These are phyloP conservation scores for Sycobia sp. DNA, from an alignment of 1,140 invertebrate species.

Conservation along the genomic window DNA sequence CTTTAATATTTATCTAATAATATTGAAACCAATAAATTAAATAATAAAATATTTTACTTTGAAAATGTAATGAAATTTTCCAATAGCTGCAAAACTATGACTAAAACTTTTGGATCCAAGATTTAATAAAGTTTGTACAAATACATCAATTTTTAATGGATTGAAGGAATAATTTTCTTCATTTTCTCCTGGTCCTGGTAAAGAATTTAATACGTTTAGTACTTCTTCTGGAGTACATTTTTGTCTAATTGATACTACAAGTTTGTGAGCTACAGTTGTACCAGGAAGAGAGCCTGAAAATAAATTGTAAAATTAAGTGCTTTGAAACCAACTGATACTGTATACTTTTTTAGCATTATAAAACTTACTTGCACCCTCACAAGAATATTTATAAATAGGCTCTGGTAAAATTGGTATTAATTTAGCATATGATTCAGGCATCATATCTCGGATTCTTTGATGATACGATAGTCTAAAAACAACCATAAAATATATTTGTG, in stretches of 20 bases:
- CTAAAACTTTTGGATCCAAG: conserved; percentile 96
- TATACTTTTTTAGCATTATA: too few species aligned
- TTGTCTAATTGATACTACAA: conserved; percentile 83
- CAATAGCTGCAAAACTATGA: conserved; percentile 96
- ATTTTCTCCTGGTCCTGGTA: conserved; percentile 79
- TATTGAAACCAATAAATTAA: neutral
- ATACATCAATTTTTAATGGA: conserved; percentile 94
- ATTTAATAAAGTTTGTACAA: conserved; percentile 92
- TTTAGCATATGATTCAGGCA: conserved; percentile 84
- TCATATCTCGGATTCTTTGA: conserved; percentile 89
- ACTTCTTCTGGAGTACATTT: conserved; percentile 91
- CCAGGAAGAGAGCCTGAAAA: conserved; percentile 78
- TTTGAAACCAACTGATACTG: too few species aligned
- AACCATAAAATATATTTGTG: neutral
- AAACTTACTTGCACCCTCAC: conserved; percentile 78
- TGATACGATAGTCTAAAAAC: conserved; percentile 85
- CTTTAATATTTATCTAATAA: too few species aligned
- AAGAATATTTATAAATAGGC: conserved; percentile 82
- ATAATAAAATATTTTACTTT: conserved; percentile 67
- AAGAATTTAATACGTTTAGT: conserved; percentile 82
- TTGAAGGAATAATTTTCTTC: conserved; percentile 77
- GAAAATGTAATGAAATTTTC: conserved; percentile 94
- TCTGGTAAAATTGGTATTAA: conserved; percentile 81
- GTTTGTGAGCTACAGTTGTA: conserved; percentile 80
- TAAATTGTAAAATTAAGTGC: too few species aligned